A percentile compares a stretch with the other conserved stretches of the same genome.
phyloP scores from a whole-genome alignment of 2,797 vertebrate species.

The Chaetodon trifasciatus region DNA sequence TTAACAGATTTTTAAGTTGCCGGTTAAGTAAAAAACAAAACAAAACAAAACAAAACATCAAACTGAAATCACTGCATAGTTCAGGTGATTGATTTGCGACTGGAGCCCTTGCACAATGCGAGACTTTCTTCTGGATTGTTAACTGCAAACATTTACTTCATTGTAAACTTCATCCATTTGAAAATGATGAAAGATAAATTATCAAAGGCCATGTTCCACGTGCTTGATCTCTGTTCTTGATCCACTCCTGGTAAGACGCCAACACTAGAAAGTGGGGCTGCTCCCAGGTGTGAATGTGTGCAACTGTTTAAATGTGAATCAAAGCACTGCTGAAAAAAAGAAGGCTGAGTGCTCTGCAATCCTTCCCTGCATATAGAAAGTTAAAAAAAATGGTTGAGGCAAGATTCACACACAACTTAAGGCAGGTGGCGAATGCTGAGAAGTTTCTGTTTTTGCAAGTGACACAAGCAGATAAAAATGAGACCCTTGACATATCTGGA shows the following conservation, averaged over 20 bases:
- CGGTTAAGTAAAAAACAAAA: conserved; percentile 13
- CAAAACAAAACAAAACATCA: neutral
- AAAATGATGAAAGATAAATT: conserved; percentile 75
- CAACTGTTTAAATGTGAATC: conserved; percentile 69
- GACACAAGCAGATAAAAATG: conserved; percentile 60
- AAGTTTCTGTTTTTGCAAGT: conserved; percentile 17
- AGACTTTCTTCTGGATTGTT: conserved; percentile 47
- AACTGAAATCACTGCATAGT: neutral
- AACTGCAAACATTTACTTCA: conserved; percentile 64
- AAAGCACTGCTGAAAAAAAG: conserved; percentile 37
- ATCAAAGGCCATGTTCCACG: conserved; percentile 66
- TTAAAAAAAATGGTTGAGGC: neutral
- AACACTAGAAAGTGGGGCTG: conserved; percentile 59
- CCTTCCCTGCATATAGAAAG: neutral
- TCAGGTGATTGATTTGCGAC: conserved; percentile 46
- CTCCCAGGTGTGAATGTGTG: conserved; percentile 78
- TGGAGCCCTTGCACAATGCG: conserved; percentile 21
- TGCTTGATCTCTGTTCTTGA: conserved; percentile 70
- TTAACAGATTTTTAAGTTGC: conserved; percentile 23
- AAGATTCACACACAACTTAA: conserved; percentile 1
- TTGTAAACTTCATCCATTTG: conserved; percentile 59
- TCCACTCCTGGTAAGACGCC: conserved; percentile 64
- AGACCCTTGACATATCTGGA: conserved; percentile 44
- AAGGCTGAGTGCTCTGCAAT: conserved; percentile 8
- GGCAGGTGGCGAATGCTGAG: conserved; percentile 45